Percentiles rank a stretch among this genome's conserved stretches.
Conservation (phyloP, 2,113 vertebrate genomes). For the Chitala chitala region DNA sequence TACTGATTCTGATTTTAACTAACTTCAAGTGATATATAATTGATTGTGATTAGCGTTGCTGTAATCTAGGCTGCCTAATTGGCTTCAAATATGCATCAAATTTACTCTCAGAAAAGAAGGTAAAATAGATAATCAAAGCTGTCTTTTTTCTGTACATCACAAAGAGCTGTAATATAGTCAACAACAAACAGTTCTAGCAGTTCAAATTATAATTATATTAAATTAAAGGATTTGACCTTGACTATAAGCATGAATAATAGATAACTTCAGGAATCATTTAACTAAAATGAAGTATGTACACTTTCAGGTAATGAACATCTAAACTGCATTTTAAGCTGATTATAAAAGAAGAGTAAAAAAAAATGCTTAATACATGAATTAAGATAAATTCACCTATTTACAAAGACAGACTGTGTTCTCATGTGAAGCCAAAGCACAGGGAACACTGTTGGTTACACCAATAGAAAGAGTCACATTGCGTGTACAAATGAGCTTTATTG, state of each 20-base stretch:
- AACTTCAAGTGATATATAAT: conserved; percentile 8
- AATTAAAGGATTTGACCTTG: neutral
- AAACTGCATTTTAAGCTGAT: too few relatives aligned
- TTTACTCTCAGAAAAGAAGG: neutral
- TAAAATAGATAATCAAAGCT: neutral
- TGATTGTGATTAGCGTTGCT: conserved; percentile 10
- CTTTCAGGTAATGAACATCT: neutral
- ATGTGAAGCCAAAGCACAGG: too few relatives aligned
- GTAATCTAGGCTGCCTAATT: neutral
- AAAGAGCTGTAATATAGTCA: neutral
- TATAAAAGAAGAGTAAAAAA: too few relatives aligned
- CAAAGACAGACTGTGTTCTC: too few relatives aligned
- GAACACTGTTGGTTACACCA: too few relatives aligned
- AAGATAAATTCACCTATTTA: too few relatives aligned
- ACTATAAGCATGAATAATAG: neutral
- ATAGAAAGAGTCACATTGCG: too few relatives aligned
- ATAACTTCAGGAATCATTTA: neutral
- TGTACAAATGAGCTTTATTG: too few relatives aligned
- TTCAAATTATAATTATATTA: neutral
- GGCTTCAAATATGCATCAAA: neutral
- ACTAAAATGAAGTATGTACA: neutral
- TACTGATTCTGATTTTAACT: conserved; percentile 16
- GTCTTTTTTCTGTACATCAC: neutral
- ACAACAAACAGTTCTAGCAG: neutral
- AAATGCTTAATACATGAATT: too few relatives aligned